These are phyloP conservation scores for Paracentrotus lividus DNA, from an alignment of 53 echinoderm and acorn worm species.

Conservation along the genomic window DNA sequence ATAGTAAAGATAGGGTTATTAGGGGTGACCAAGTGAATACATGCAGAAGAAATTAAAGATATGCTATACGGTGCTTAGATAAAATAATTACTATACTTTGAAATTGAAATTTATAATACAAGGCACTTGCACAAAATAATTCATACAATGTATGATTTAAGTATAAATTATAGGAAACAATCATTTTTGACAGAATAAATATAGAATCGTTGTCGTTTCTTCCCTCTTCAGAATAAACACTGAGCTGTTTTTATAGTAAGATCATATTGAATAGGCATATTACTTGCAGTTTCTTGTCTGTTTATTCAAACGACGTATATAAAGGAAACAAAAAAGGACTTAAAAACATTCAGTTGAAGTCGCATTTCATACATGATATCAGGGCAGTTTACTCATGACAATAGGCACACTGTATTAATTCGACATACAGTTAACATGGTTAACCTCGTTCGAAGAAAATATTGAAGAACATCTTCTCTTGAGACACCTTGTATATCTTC, in stretches of 20 bases:
- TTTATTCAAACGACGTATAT: background rate
- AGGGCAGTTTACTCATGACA: too few relatives aligned
- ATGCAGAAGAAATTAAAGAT: background rate
- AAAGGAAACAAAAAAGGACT: background rate
- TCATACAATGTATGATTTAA: background rate
- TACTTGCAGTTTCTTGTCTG: background rate
- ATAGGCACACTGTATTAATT: too few relatives aligned
- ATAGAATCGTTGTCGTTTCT: background rate
- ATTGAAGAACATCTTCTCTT: background rate
- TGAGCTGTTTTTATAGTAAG: background rate
- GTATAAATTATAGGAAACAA: background rate
- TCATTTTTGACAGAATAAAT: background rate
- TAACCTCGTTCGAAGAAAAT: too few relatives aligned
- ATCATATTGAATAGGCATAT: too few relatives aligned
- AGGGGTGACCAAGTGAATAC: conserved; percentile 14
- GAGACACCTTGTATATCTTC: background rate
- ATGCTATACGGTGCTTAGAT: background rate
- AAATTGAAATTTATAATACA: too few relatives aligned
- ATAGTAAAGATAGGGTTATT: conserved; percentile 23
- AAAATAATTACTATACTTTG: background rate
- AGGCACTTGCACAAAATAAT: too few relatives aligned
- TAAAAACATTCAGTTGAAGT: too few relatives aligned
- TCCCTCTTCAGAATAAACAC: background rate
- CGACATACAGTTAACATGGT: too few relatives aligned
- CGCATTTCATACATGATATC: too few relatives aligned